A percentile compares a stretch with the other conserved stretches of the same genome.
Evolutionary conservation across 2,888 invertebrate genomes (phyloP).

Genomic region (Phortica okadai): DNA sequence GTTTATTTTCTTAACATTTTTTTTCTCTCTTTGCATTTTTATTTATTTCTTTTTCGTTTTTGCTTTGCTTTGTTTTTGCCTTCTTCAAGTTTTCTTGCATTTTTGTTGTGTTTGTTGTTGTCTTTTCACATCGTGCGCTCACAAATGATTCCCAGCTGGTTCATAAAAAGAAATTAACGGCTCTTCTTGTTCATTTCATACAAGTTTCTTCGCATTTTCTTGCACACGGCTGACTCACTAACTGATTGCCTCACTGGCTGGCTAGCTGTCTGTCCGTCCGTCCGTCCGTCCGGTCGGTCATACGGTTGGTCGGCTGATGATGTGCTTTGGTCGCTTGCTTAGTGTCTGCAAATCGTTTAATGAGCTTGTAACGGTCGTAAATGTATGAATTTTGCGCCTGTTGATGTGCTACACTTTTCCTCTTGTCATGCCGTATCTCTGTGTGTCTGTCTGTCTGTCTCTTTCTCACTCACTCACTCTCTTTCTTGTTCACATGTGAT

Average conservation of each 20-base stretch:
- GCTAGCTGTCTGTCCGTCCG: too few species aligned
- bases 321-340: neutral
- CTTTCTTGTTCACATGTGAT: slow-evolving; percentile 44
- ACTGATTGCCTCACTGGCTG: slow-evolving; percentile 39
- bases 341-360: slow-evolving; percentile 75
- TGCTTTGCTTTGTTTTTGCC: slow-evolving; percentile 36
- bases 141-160: slow-evolving; percentile 77
- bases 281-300: too few species aligned
- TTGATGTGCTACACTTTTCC: slow-evolving; percentile 33
- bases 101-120: slow-evolving; percentile 40
- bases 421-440: neutral
- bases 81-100: slow-evolving; percentile 44
- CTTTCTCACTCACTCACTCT: too few species aligned
- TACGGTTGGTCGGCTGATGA: slow-evolving; percentile 45
- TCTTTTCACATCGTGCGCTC: slow-evolving; percentile 34
- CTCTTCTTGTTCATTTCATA: slow-evolving; percentile 59
- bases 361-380: slow-evolving; percentile 74
- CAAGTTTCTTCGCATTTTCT: slow-evolving; percentile 13
- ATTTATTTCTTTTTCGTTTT: too few species aligned
- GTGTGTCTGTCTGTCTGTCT: neutral
- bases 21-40: slow-evolving; percentile 42
- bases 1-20: slow-evolving; percentile 47
- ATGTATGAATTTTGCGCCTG: slow-evolving; percentile 35
- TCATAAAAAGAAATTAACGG: slow-evolving; percentile 77
- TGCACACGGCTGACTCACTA: neutral